Conservation (phyloP, 1,140 invertebrate species). For the Ceratina australensis region DNA sequence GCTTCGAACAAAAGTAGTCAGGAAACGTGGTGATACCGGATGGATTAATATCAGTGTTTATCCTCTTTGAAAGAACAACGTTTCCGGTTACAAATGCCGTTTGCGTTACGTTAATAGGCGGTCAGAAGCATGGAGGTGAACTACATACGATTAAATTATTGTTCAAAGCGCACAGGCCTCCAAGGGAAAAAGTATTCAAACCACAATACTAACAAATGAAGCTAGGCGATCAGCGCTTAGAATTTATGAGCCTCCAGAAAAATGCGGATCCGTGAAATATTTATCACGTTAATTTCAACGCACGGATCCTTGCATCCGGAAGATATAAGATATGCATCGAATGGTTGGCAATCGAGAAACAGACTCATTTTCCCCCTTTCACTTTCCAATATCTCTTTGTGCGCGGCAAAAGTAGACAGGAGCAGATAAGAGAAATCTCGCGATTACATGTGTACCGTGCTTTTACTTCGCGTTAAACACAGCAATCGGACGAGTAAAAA, state of each 20-base stretch:
- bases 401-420: background rate
- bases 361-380: constrained; percentile 28
- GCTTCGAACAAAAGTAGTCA: background rate
- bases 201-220: constrained; percentile 21
- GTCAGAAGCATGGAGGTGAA: constrained; percentile 13
- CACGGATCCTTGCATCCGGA: background rate
- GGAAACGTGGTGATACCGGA: constrained; percentile 6
- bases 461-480: background rate
- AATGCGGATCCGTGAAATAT: background rate
- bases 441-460: background rate
- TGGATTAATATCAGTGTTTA: constrained; percentile 41
- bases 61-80: constrained; percentile 35
- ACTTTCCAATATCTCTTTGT: constrained; percentile 23
- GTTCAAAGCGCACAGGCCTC: background rate
- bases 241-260: background rate
- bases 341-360: constrained; percentile 3
- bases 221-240: background rate
- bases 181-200: constrained; percentile 19
- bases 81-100: constrained; percentile 31
- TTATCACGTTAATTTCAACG: background rate
- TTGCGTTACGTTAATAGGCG: constrained; percentile 28
- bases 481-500: background rate
- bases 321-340: background rate
- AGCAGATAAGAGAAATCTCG: constrained; percentile 35
- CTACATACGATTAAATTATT: constrained; percentile 32